These are phyloP conservation scores for Sinocyclocheilus maitianheensis DNA, from an alignment of 2,113 vertebrate genomes.

Conservation along the genomic window DNA sequence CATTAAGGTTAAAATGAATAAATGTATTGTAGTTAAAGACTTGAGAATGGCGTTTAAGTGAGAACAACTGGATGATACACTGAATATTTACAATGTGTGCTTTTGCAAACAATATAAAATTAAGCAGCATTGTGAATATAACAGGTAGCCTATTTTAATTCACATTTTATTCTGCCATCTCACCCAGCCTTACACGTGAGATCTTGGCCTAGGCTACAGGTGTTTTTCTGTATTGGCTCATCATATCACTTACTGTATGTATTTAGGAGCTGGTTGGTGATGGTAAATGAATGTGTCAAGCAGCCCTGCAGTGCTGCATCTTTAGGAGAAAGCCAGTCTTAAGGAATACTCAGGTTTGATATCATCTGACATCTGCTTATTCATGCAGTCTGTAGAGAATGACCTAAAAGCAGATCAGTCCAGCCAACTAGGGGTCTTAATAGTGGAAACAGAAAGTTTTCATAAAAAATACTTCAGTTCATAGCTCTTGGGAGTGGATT, in stretches of 20 bases:
- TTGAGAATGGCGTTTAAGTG: not conserved
- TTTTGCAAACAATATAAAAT: not conserved
- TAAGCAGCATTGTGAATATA: not conserved
- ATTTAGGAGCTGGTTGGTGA: not conserved
- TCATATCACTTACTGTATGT: not conserved
- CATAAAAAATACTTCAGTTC: not conserved
- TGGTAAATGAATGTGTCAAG: not conserved
- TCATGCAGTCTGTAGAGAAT: not conserved
- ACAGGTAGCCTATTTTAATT: not conserved
- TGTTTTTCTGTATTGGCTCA: not conserved
- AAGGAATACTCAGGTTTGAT: not conserved
- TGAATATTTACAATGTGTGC: too few relatives aligned
- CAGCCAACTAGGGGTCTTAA: not conserved
- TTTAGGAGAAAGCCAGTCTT: not conserved
- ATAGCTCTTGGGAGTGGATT: constrained; percentile 1
- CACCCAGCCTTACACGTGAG: not conserved
- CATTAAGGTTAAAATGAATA: not conserved
- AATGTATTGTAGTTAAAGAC: not conserved
- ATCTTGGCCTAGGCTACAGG: not conserved
- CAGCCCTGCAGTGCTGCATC: not conserved
- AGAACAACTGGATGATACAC: not conserved
- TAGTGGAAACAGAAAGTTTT: constrained; percentile 2
- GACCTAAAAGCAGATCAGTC: not conserved
- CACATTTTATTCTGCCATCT: not conserved
- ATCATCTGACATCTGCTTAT: constrained; percentile 9